These are phyloP conservation scores for Tachuris rubrigastra DNA, from an alignment of 2,113 vertebrate genomes.

Conservation along the genomic window DNA sequence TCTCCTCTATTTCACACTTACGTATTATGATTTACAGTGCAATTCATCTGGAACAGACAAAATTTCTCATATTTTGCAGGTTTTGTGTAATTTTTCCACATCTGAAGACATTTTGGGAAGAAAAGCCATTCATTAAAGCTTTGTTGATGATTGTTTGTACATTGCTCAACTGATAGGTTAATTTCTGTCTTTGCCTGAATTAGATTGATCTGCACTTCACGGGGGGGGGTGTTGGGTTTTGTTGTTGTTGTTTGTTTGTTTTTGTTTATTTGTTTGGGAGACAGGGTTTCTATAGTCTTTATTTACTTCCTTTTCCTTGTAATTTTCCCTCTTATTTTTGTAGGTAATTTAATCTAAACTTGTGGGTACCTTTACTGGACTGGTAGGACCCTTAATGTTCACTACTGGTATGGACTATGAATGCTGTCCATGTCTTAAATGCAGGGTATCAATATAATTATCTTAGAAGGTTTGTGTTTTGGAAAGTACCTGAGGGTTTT, in stretches of 20 bases:
- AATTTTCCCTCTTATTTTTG: background rate
- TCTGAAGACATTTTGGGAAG: background rate
- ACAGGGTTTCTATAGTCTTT: background rate
- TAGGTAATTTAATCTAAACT: background rate
- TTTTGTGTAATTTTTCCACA: background rate
- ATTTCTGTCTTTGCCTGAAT: background rate
- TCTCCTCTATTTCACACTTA: background rate
- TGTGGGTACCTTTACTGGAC: background rate
- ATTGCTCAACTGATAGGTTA: background rate
- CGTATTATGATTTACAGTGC: background rate
- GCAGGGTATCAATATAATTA: background rate
- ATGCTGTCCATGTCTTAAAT: background rate
- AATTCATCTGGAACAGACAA: background rate
- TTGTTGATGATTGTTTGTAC: background rate
- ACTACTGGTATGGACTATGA: background rate
- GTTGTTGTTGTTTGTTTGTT: background rate
- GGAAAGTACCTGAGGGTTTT: background rate
- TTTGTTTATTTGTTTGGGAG: background rate
- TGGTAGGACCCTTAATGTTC: background rate
- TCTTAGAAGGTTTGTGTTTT: background rate
- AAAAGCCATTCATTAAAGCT: background rate
- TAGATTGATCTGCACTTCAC: background rate
- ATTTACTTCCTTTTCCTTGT: background rate
- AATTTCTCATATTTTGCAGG: background rate
- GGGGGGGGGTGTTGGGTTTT: accelerated